Evolutionary conservation across 2,888 invertebrate genomes (phyloP).

Genomic region (Neuroscelio doddi): DNA sequence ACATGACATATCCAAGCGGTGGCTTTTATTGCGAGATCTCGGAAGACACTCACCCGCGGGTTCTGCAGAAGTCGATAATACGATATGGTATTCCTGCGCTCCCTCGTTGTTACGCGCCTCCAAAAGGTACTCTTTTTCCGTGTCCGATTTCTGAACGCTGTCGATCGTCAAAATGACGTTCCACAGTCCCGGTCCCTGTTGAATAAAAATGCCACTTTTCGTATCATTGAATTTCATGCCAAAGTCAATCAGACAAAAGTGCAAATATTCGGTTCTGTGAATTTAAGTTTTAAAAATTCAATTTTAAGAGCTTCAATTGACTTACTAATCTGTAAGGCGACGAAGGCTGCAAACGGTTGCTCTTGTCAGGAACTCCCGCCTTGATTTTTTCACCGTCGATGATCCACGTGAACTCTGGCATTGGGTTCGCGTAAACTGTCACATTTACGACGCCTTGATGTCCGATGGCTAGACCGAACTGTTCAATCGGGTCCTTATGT

Average conservation of each 20-base stretch:
- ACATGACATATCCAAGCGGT: conserved; percentile 25
- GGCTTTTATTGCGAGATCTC: conserved; percentile 26
- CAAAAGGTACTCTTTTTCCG: conserved; percentile 81
- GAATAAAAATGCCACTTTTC: conserved; percentile 6
- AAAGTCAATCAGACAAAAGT: no score
- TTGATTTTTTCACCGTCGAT: conserved; percentile 75
- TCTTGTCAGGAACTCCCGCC: conserved; percentile 74
- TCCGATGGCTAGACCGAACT: conserved; percentile 83
- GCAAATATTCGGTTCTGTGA: no score
- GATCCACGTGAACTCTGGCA: conserved; percentile 81
- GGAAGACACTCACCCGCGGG: conserved; percentile 73
- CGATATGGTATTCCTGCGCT: conserved; percentile 76
- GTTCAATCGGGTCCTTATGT: conserved; percentile 76
- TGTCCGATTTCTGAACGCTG: conserved; percentile 82
- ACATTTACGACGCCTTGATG: conserved; percentile 82
- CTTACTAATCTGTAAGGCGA: conserved; percentile 73
- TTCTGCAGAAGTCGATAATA: conserved; percentile 80
- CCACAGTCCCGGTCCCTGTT: conserved; percentile 80
- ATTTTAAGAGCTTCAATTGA: no score
- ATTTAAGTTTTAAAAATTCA: no score
- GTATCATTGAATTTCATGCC: background rate
- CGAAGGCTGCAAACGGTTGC: conserved; percentile 73
- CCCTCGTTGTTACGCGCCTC: conserved; percentile 82
- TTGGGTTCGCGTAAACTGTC: conserved; percentile 82
- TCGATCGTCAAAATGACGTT: conserved; percentile 80